Conservation (phyloP, 2,888 invertebrate species). For the Drosophila robusta region DNA sequence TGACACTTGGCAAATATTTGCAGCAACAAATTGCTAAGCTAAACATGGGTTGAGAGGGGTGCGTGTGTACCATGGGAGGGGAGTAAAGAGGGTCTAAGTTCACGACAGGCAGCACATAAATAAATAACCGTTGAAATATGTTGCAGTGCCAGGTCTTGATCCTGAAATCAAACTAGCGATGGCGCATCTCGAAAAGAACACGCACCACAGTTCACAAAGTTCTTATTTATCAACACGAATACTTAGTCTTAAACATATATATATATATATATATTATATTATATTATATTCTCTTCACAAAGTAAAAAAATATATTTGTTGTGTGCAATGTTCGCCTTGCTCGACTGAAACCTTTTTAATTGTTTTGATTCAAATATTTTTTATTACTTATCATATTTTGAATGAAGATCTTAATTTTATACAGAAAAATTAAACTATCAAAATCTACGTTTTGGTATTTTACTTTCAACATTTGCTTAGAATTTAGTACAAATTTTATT, state of each 20-base stretch:
- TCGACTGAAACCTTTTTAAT: no score
- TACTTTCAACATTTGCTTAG: no score
- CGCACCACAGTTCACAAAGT: no score
- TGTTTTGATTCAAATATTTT: no score
- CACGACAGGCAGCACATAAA: conserved; percentile 33
- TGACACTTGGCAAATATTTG: conserved; percentile 70
- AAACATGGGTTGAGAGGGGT: conserved; percentile 49
- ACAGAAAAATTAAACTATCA: no score
- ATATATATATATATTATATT: no score
- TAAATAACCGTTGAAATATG: conserved; percentile 66
- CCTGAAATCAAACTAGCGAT: conserved; percentile 6
- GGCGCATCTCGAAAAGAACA: neutral
- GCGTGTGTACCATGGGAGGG: neutral
- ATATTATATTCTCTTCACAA: neutral
- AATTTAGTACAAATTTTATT: no score
- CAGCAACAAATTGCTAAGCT: conserved; percentile 69
- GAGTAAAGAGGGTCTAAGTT: neutral
- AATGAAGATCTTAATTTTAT: no score
- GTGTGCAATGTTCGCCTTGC: no score
- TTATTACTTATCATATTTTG: no score
- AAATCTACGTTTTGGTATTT: no score
- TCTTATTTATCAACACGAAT: neutral
- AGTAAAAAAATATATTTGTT: no score
- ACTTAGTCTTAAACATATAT: neutral
- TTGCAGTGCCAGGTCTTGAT: conserved; percentile 28